These are phyloP conservation scores for Notospermus geniculatus DNA, from an alignment of 1,140 invertebrate genomes.

Conservation along the genomic window DNA sequence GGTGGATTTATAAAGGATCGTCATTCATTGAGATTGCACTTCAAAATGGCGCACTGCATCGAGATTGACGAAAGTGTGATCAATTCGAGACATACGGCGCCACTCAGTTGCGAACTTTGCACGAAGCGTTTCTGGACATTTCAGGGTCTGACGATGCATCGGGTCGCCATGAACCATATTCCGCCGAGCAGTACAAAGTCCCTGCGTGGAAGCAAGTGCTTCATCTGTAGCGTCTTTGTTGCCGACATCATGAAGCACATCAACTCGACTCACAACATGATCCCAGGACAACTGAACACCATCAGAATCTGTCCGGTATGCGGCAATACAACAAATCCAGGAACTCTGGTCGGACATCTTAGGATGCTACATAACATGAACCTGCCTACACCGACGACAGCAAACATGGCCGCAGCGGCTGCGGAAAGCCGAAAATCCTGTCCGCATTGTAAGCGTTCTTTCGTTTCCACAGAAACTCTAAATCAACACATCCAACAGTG, in stretches of 20 bases:
- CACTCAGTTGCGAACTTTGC: slow-evolving; percentile 47
- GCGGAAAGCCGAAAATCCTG: too few relatives aligned
- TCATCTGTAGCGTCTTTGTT: slow-evolving; percentile 33
- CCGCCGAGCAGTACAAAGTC: neutral
- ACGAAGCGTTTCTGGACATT: slow-evolving; percentile 49
- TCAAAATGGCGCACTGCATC: slow-evolving; percentile 50
- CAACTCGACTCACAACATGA: slow-evolving; percentile 33
- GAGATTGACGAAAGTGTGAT: slow-evolving; percentile 44
- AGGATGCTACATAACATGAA: neutral
- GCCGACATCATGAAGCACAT: slow-evolving; percentile 38
- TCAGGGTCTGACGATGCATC: slow-evolving; percentile 47
- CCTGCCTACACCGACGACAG: neutral
- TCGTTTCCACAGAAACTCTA: too few relatives aligned
- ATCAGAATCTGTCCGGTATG: neutral
- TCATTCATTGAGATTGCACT: slow-evolving; percentile 49
- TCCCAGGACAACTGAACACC: neutral
- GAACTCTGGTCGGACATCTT: neutral
- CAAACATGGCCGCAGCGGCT: too few relatives aligned
- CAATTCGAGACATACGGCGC: slow-evolving; percentile 30
- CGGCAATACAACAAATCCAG: neutral
- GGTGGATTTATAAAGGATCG: slow-evolving; percentile 52
- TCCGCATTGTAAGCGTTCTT: too few relatives aligned
- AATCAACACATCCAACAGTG: too few relatives aligned
- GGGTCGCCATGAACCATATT: slow-evolving; percentile 26
- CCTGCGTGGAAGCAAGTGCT: slow-evolving; percentile 31